Conservation (phyloP, 2,113 vertebrate species). For the Pseudorasbora parva region DNA sequence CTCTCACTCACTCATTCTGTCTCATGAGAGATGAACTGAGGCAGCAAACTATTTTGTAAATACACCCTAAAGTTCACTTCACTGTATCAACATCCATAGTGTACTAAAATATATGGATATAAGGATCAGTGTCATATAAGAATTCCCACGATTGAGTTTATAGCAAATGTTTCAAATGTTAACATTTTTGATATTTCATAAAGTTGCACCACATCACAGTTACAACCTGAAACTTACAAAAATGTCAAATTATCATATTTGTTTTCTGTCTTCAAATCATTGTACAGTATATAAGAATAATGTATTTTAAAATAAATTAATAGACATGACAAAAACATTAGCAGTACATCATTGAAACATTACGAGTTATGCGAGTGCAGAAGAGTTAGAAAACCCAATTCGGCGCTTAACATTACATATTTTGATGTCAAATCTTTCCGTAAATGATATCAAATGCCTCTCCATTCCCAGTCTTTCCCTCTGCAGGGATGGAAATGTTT, state of each 20-base stretch:
- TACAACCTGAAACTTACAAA: not conserved
- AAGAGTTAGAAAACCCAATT: constrained; percentile 34
- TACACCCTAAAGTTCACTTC: constrained; percentile 29
- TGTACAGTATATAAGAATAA: not conserved
- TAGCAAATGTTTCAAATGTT: not conserved
- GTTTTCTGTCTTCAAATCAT: not conserved
- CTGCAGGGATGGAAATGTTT: constrained; percentile 68
- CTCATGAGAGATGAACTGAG: constrained; percentile 48
- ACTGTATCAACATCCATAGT: not conserved
- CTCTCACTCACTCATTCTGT: constrained; percentile 50
- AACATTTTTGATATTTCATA: not conserved
- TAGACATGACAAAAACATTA: not conserved
- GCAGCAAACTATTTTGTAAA: constrained; percentile 62
- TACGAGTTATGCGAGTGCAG: not conserved
- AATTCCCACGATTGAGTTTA: not conserved
- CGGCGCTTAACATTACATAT: constrained; percentile 55
- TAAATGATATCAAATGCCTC: constrained; percentile 66
- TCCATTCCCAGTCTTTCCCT: constrained; percentile 13
- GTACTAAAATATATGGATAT: not conserved
- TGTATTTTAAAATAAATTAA: not conserved
- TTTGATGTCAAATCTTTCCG: constrained; percentile 58
- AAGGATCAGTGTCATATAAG: not conserved
- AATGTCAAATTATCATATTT: not conserved
- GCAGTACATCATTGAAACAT: not conserved
- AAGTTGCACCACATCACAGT: not conserved